These are phyloP conservation scores for Pecten maximus DNA, from an alignment of 2,888 invertebrate genomes.

Conservation along the genomic window DNA sequence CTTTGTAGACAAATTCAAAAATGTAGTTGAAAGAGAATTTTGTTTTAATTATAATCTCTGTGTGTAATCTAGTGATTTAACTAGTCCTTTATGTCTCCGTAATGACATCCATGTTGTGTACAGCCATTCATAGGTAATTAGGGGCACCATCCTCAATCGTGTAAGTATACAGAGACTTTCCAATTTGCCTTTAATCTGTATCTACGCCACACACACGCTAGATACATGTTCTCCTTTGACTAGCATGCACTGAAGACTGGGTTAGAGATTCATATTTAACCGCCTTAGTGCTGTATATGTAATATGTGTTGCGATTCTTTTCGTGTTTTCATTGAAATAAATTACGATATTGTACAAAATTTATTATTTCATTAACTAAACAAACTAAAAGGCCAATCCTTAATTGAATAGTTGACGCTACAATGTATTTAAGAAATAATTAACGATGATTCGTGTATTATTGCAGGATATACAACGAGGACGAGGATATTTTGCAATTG, in stretches of 20 bases:
- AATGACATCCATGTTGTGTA: neutral
- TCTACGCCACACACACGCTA: neutral
- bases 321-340: too few species aligned
- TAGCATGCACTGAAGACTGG: neutral
- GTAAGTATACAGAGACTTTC: neutral
- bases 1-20: slow-evolving; percentile 27
- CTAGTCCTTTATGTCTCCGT: neutral
- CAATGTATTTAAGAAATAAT: too few species aligned
- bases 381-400: too few species aligned
- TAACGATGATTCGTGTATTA: too few species aligned
- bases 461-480: too few species aligned
- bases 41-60: slow-evolving; percentile 14
- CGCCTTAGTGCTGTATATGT: too few species aligned
- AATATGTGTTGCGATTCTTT: too few species aligned
- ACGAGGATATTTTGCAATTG: too few species aligned
- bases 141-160: neutral
- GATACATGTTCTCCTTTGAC: neutral
- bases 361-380: too few species aligned
- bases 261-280: too few species aligned
- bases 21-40: neutral
- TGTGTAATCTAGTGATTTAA: neutral
- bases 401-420: too few species aligned
- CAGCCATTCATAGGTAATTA: neutral
- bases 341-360: too few species aligned
- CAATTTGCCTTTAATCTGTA: neutral